Base-by-base conservation (phyloP, 2,797 vertebrate genomes). In the Heterohyrax brucei region DNA sequence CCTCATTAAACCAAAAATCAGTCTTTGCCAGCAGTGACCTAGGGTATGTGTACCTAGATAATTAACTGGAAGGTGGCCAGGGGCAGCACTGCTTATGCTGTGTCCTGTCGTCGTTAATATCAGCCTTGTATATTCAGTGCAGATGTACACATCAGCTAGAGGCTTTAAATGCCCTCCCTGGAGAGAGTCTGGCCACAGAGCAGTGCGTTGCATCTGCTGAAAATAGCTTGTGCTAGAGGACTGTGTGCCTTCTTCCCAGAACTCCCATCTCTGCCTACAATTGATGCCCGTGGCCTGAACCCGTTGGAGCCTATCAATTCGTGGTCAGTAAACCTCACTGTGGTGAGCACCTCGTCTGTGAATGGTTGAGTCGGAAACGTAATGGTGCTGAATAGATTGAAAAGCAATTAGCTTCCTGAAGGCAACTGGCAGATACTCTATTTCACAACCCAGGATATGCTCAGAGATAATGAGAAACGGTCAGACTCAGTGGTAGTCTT, bases 1-100 rank as follows among this genome's bases (percentile, higher is more conserved):
- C 92, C 87, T 93, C 94, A 90, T 97, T 98, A 97, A 98, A 96
- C 94, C 93, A 95, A 95, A 97, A 98, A 92, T 96, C 92, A 91
- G 94, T 94, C 97, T 97, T 97, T 95, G 96, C 76, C 94, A 70
- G 73, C 33, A 89, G 68, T 93, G 97, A 28, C 0, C 39, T 76
- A 64, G 75, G 30, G 68, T 72, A 18, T 72, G 68, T 72, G 3
- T 24, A 64, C 62, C 62, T 73, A 44, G 62, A 81, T 97, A 87
- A 97, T 98, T 97, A 98, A 82, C 85, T 97, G 96, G 97, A 97
- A 90, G 89, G 91, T 44, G 88, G 96, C 94, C 97, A 98, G 39
- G 68, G 86, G 95, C 92, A 91, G 95, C 90, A 84, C 64, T 95
- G 91, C 85, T 89, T 59, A 82, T 93, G 89, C 84, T 97, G 88